Conservation (phyloP, 2,113 vertebrate genomes). For the Ceyx melanurus region DNA sequence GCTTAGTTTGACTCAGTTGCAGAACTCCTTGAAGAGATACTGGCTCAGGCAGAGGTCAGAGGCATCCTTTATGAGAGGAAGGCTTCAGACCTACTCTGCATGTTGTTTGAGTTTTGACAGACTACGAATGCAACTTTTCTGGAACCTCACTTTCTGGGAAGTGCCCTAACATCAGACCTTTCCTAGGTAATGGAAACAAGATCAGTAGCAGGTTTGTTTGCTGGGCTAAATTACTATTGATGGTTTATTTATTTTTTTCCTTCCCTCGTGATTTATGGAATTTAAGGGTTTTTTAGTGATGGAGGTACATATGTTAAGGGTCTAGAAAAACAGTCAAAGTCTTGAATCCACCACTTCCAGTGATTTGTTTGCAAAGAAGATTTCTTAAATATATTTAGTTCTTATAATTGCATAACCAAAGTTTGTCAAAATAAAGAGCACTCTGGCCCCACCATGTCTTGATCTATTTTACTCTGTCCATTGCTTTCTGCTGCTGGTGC, state of each 20-base stretch:
- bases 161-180: not conserved
- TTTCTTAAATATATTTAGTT: not conserved
- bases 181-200: not conserved
- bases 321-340: not conserved
- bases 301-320: fast-evolving
- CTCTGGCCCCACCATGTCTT: not conserved
- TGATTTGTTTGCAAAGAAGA: not conserved
- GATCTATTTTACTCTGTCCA: not conserved
- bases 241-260: not conserved
- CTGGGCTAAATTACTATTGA: not conserved
- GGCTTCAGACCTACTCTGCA: fast-evolving
- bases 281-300: not conserved
- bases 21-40: not conserved
- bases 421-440: not conserved
- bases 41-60: constrained; percentile 10
- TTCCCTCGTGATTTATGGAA: not conserved
- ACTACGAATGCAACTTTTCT: not conserved
- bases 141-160: not conserved
- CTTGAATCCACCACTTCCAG: not conserved
- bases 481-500: not conserved
- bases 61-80: not conserved
- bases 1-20: not conserved
- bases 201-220: not conserved
- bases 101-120: not conserved
- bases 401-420: not conserved